Evolutionary conservation across 2,113 vertebrate species (phyloP).

Genomic region (Pteropus alecto): DNA sequence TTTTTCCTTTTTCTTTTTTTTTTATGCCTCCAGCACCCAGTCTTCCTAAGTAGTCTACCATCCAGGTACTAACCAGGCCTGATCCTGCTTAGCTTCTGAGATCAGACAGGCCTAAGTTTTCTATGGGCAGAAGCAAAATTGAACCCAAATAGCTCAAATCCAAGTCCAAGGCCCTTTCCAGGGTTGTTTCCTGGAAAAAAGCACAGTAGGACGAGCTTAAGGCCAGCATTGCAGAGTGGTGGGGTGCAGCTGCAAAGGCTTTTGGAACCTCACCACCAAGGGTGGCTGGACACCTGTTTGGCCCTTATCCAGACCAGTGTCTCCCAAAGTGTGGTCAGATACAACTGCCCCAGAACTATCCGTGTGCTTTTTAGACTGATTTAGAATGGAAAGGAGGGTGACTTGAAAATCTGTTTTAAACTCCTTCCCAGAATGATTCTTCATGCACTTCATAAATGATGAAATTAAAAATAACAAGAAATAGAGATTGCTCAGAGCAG

Average conservation of each 20-base stretch:
- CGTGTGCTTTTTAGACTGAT: neutral
- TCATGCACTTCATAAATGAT: neutral
- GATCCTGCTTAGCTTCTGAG: too few species aligned
- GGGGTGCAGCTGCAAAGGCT: neutral
- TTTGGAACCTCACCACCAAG: neutral
- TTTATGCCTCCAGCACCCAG: too few species aligned
- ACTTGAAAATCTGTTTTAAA: neutral
- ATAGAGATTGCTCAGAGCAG: neutral
- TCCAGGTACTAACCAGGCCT: too few species aligned
- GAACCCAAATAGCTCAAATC: neutral
- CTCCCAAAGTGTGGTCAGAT: fast-evolving
- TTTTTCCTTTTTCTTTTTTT: too few species aligned
- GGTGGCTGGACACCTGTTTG: neutral
- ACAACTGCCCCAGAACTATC: neutral
- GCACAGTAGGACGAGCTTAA: neutral
- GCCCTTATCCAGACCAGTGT: neutral
- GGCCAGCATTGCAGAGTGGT: neutral
- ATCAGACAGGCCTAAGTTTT: neutral
- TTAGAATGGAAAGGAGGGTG: neutral
- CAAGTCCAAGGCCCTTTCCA: neutral
- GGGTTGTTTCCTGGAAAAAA: neutral
- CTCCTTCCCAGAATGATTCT: neutral
- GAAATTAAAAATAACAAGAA: neutral
- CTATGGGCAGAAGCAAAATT: neutral
- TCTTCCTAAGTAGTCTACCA: too few species aligned